Evolutionary conservation across 2,113 vertebrate species (phyloP).

Genomic region (Tenrec ecaudatus): DNA sequence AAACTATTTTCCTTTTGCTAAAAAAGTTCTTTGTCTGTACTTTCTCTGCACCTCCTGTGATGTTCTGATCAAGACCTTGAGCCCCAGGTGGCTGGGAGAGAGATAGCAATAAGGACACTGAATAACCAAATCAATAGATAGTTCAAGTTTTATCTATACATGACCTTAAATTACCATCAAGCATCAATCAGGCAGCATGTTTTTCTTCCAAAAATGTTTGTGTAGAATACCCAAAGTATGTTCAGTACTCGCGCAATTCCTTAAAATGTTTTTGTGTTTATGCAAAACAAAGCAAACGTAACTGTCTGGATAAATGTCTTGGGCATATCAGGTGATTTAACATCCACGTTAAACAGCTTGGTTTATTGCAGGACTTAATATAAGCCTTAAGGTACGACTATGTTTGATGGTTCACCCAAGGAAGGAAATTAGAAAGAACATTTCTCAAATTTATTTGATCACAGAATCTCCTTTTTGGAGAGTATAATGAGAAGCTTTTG

Average conservation of each 20-base stretch:
- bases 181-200: background rate
- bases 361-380: background rate
- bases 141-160: conserved; percentile 57
- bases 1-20: conserved; percentile 18
- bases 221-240: background rate
- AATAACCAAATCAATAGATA: conserved; percentile 47
- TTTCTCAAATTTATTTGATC: conserved; percentile 16
- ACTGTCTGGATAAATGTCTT: conserved; percentile 2
- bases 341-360: background rate
- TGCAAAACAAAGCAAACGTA: conserved; percentile 38
- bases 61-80: background rate
- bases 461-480: background rate
- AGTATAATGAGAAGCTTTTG: background rate
- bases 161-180: conserved; percentile 63
- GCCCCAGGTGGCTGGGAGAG: conserved; percentile 12
- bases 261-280: conserved; percentile 15
- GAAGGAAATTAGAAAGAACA: background rate
- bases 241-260: background rate
- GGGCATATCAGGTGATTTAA: background rate
- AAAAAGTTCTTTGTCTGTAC: background rate
- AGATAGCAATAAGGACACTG: conserved; percentile 28
- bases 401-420: background rate
- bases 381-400: no score
- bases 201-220: conserved; percentile 1
- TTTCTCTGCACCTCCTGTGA: conserved; percentile 10